Percentiles rank a stretch among this genome's conserved stretches.
Evolutionary conservation across 35 echinoderm and acorn worm species (phyloP).

Genomic region (Patiria miniata): DNA sequence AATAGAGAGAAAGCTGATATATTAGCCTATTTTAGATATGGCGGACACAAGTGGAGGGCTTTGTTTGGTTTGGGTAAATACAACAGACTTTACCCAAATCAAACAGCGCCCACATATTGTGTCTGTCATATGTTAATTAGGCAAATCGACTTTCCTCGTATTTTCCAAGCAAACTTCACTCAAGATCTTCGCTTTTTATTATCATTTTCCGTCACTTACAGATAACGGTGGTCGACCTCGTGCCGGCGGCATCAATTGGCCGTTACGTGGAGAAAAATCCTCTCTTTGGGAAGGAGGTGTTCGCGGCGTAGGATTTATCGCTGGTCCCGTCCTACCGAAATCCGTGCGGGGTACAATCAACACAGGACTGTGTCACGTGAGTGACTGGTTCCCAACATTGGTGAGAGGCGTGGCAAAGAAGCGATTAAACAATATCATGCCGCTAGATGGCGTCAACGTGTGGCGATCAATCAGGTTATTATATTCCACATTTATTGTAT

Average conservation of each 20-base stretch:
- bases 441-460: conserved; percentile 72
- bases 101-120: too few species aligned
- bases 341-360: conserved; percentile 58
- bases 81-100: too few species aligned
- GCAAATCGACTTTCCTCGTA: too few species aligned
- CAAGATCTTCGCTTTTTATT: not conserved
- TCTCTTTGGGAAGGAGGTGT: conserved; percentile 82
- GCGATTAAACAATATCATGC: not conserved
- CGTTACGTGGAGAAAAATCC: conserved; percentile 69
- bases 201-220: not conserved
- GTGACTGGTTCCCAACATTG: conserved; percentile 85
- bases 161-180: too few species aligned
- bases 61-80: too few species aligned
- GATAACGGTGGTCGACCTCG: conserved; percentile 71
- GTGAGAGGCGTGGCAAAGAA: conserved; percentile 65
- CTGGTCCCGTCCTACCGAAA: conserved; percentile 55
- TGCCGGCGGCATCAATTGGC: conserved; percentile 77
- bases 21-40: too few species aligned
- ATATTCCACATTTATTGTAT: too few species aligned
- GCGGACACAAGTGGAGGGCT: too few species aligned
- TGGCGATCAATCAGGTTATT: conserved; percentile 58
- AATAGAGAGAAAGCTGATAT: too few species aligned
- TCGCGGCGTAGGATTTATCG: conserved; percentile 58
- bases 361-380: conserved; percentile 66
- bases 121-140: too few species aligned